Base-by-base conservation (phyloP, 2,888 invertebrate genomes). In the Dromius quadrimaculatus region DNA sequence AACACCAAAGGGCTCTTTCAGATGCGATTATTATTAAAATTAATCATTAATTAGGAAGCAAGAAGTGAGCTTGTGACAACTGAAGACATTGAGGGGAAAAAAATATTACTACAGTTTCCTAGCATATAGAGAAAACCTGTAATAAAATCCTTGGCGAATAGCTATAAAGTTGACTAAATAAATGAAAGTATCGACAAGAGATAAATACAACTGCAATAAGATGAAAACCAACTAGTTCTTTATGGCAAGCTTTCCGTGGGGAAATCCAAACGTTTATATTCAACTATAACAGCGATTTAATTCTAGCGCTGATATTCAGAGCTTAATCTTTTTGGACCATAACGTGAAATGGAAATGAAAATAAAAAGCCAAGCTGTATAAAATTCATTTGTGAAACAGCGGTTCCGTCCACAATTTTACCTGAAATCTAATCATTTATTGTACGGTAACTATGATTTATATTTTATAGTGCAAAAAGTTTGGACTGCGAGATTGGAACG, bases 71-170 rank as follows among this genome's bases (percentile, higher is more conserved):
- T n/a, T n/a, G n/a, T n/a, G n/a, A n/a, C n/a, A n/a, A n/a, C n/a
- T n/a, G n/a, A n/a, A n/a, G n/a, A n/a, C n/a, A n/a, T n/a, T n/a
- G n/a, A n/a, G n/a, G n/a, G n/a, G n/a, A n/a, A n/a, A n/a, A n/a
- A n/a, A n/a, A n/a, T n/a, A n/a, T n/a, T n/a, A n/a, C n/a, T n/a
- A n/a, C n/a, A n/a, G n/a, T n/a, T n/a, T n/a, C n/a, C n/a, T n/a
- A n/a, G n/a, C n/a, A n/a, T n/a, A n/a, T n/a, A n/a, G n/a, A n/a
- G n/a, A n/a, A n/a, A n/a, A n/a, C 15, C 54, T 9, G 15, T 54
- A 15, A 20, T 15, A 54, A 19, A 54, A 54, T 54, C 54, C 54
- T 15, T 11, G 54, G 13, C 11, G 28, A 8, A 41, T 41, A 41
- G 41, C 41, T 41, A 41, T 41, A 13, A 41, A 15, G 41, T 15